Base-by-base conservation (phyloP, 2,113 vertebrate genomes). In the Dendropsophus ebraccatus region DNA sequence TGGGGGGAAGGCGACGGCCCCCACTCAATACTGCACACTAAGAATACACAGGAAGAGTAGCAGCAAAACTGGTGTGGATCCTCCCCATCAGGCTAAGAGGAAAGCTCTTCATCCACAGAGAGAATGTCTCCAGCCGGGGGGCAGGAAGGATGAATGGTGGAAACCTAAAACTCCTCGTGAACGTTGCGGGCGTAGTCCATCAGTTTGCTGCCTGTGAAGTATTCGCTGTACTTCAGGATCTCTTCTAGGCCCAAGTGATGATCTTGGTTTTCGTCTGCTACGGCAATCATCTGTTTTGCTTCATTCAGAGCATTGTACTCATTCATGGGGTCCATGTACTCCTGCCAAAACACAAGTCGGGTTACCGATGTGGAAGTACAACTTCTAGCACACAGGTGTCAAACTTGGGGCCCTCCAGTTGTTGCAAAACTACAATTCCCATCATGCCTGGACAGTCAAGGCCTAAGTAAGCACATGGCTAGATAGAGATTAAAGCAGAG, bases 241-340 rank as follows among this genome's bases (percentile, higher is more conserved):
- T 99, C 98, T 25, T 96, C 97, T 52, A 96, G 94, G 93, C 97
- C 96, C 91, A 99, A 86, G 65, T 90, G 96, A 10, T 94, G 96
- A 88, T 99, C 96, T 90, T 99, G 97, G 88, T 99, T 99, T 92
- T 99, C 98, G 0, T 99, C 98, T 0, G 98, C 98, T 16, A 99
- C 96, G 0, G 97, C 98, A 1, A 99, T 99, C 98, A 99, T 99
- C 90, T 99, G 98, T 89, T 96, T 97, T 11, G 98, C 98, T 90
- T 99, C 98, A 0, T 98, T 99, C 87, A 99, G 90, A 23, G 98
- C 98, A 2, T 96, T 99, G 93, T 97, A 96, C 88, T 99, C 98
- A 0, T 99, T 99, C 97, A 98, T 97, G 4, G 98, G 98, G 82
- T 99, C 97, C 98, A 99, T 99, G 90, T 99, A 99, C 35, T 96